phyloP scores from a whole-genome alignment of 2,113 vertebrate species.

The Psilopsiagon aymara region DNA sequence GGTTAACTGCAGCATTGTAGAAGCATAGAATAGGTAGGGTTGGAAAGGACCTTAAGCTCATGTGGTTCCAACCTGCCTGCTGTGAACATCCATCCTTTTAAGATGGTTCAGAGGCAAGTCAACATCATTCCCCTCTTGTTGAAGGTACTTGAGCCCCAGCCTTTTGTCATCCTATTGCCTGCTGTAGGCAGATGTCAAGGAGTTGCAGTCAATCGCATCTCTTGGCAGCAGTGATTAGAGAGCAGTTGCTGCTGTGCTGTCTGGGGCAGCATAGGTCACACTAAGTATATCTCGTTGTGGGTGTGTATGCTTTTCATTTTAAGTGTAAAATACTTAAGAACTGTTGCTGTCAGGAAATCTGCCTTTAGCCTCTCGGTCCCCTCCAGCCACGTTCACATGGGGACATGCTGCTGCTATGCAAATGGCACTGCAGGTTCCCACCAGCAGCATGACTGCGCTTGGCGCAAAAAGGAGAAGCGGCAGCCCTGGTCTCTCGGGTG shows the following conservation, averaged over 20 bases:
- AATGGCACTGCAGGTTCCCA: slow-evolving; percentile 31
- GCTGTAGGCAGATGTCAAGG: not conserved
- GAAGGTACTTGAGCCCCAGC: accelerated
- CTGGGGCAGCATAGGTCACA: not conserved
- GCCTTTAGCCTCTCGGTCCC: not conserved
- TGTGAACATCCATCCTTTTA: not conserved
- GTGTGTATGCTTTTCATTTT: not conserved
- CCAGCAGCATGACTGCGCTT: not conserved
- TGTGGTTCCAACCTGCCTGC: not conserved
- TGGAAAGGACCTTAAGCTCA: not conserved
- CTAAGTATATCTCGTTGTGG: not conserved
- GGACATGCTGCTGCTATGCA: not conserved
- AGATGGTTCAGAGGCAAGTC: not conserved
- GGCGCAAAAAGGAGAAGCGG: slow-evolving; percentile 32
- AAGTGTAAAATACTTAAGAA: not conserved
- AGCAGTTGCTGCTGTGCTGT: not conserved
- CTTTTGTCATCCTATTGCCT: accelerated
- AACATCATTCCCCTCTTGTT: accelerated
- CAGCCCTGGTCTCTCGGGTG: not conserved
- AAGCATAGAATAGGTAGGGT: not conserved
- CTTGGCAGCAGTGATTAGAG: not conserved
- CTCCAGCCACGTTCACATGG: not conserved
- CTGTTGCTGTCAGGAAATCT: slow-evolving; percentile 22
- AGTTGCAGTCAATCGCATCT: not conserved
- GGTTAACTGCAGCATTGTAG: accelerated